These are phyloP conservation scores for Paracanthobrama guichenoti DNA, from an alignment of 2,113 vertebrate species.

Conservation along the genomic window DNA sequence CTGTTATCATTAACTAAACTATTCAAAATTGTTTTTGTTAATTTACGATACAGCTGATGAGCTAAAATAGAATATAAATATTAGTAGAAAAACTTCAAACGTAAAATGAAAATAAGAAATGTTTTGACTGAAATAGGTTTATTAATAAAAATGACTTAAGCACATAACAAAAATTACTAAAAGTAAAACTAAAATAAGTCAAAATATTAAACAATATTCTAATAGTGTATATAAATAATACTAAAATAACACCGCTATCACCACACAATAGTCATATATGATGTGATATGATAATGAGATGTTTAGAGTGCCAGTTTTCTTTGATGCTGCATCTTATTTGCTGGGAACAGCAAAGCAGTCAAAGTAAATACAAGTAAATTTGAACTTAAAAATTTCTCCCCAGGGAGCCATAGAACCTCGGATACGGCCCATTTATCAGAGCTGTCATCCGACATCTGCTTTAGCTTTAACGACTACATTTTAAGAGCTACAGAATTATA, in stretches of 20 bases:
- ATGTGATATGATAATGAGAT: neutral
- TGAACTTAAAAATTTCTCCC: neutral
- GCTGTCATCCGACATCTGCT: conserved; percentile 16
- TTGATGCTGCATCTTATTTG: neutral
- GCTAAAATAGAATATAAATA: no score
- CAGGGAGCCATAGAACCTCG: neutral
- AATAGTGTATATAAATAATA: neutral
- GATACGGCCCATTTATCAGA: neutral
- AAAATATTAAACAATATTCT: neutral
- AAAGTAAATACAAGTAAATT: neutral
- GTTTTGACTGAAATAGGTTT: neutral
- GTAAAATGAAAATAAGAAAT: neutral
- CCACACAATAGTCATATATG: neutral
- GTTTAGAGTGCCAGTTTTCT: neutral
- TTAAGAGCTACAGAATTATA: neutral
- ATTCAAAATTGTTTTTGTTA: neutral
- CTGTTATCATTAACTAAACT: neutral
- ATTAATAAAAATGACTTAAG: neutral
- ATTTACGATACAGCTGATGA: no score
- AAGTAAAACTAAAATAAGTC: neutral
- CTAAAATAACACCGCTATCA: neutral
- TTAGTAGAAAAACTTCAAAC: no score
- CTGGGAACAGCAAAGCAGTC: neutral
- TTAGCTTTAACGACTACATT: neutral
- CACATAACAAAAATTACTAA: neutral